These are phyloP conservation scores for Phalacrocorax aristotelis DNA, from an alignment of 2,113 vertebrate species.

Conservation along the genomic window DNA sequence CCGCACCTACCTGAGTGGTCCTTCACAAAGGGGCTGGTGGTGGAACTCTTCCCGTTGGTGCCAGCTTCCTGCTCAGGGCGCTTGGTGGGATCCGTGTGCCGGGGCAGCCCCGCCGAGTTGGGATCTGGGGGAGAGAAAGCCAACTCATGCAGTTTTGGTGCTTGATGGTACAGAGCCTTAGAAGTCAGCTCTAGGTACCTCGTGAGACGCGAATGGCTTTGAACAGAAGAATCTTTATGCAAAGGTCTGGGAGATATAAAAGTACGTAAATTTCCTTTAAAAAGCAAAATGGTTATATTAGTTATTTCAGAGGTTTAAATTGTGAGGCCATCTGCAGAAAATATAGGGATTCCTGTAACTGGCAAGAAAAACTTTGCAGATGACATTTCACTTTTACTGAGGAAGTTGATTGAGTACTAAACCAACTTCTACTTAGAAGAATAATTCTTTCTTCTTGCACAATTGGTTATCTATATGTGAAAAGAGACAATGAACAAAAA, in stretches of 20 bases:
- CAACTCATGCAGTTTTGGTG: constrained; percentile 38
- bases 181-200: constrained; percentile 24
- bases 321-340: constrained; percentile 80
- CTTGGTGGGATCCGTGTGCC: constrained; percentile 84
- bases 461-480: constrained; percentile 71
- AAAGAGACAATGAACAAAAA: constrained; percentile 67
- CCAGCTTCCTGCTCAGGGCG: constrained; percentile 83
- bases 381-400: constrained; percentile 83
- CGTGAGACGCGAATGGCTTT: constrained; percentile 54
- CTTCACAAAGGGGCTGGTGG: constrained; percentile 82
- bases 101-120: constrained; percentile 81
- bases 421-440: constrained; percentile 75
- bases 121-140: constrained; percentile 82
- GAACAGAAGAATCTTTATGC: constrained; percentile 70
- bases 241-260: constrained; percentile 62
- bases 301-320: constrained; percentile 74
- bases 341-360: constrained; percentile 76
- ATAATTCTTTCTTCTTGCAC: constrained; percentile 71
- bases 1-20: constrained; percentile 76
- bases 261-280: constrained; percentile 67
- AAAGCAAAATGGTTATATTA: constrained; percentile 66
- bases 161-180: constrained; percentile 6
- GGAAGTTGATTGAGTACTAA: constrained; percentile 75
- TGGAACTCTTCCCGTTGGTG: constrained; percentile 83
- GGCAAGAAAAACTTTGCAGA: constrained; percentile 79